These are phyloP conservation scores for Gobiocypris rarus DNA, from an alignment of 2,113 vertebrate species.

Conservation along the genomic window DNA sequence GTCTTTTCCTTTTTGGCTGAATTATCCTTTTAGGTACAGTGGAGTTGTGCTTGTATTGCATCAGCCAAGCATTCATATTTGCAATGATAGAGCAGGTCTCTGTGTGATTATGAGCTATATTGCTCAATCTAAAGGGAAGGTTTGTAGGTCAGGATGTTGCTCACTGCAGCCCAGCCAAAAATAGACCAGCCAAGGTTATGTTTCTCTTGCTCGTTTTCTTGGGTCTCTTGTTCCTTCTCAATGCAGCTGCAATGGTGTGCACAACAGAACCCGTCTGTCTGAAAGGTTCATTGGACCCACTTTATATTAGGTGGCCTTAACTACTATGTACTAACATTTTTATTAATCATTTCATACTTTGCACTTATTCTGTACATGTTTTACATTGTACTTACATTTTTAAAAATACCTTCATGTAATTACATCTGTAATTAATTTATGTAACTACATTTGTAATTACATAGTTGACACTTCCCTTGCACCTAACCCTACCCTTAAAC, in stretches of 20 bases:
- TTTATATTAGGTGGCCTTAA: too few species aligned
- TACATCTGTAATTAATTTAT: too few species aligned
- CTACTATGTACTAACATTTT: too few species aligned
- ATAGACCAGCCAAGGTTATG: conserved; percentile 63
- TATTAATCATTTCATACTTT: too few species aligned
- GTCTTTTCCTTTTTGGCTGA: not conserved
- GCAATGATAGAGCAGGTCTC: not conserved
- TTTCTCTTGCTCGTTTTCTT: not conserved
- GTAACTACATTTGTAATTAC: too few species aligned
- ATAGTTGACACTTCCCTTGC: too few species aligned
- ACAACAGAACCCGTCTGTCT: not conserved
- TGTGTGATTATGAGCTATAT: conserved; percentile 58
- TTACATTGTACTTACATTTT: too few species aligned
- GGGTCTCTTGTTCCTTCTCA: conserved; percentile 1
- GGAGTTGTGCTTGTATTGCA: not conserved
- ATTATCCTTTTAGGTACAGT: not conserved
- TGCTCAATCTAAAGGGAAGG: conserved; percentile 43
- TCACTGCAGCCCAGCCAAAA: conserved; percentile 62
- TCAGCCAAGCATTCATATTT: not conserved
- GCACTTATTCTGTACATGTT: too few species aligned
- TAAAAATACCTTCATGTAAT: too few species aligned
- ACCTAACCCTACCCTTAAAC: too few species aligned
- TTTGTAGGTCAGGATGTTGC: conserved; percentile 72
- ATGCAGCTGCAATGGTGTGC: not conserved
- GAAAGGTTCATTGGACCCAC: too few species aligned